phyloP scores from a whole-genome alignment of 2,888 invertebrate species.

The Cabera pusaria region DNA sequence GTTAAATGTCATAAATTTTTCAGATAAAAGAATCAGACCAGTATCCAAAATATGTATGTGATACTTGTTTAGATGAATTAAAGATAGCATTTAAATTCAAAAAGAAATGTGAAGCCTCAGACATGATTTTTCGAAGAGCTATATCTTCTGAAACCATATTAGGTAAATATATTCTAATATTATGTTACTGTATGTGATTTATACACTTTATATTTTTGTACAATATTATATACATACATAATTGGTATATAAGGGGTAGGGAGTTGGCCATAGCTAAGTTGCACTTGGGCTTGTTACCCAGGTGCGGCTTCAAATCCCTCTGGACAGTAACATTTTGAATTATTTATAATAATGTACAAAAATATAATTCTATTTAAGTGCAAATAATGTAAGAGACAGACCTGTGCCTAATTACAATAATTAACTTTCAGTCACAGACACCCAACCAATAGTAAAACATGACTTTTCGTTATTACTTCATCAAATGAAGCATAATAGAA shows the following conservation, averaged over 20 bases:
- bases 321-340: no score
- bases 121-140: conserved; percentile 31
- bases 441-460: conserved; percentile 29
- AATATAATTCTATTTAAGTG: not conserved
- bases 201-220: no score
- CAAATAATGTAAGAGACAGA: no score
- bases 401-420: no score
- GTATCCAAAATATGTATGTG: conserved; percentile 36
- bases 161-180: not conserved
- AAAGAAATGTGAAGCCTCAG: conserved; percentile 36
- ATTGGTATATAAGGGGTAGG: no score
- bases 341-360: no score
- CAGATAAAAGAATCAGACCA: conserved; percentile 33
- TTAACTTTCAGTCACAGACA: conserved; percentile 14
- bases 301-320: no score
- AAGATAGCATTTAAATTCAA: conserved; percentile 35
- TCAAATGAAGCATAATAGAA: conserved; percentile 31
- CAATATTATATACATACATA: no score
- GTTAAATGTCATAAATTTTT: conserved; percentile 8
- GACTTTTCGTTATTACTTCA: conserved; percentile 32
- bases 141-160: conserved; percentile 20
- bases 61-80: conserved; percentile 33
- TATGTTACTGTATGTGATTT: no score
- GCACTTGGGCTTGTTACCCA: no score
- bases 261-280: no score